These are phyloP conservation scores for Falco naumanni DNA, from an alignment of 2,797 vertebrate species.

Conservation along the genomic window DNA sequence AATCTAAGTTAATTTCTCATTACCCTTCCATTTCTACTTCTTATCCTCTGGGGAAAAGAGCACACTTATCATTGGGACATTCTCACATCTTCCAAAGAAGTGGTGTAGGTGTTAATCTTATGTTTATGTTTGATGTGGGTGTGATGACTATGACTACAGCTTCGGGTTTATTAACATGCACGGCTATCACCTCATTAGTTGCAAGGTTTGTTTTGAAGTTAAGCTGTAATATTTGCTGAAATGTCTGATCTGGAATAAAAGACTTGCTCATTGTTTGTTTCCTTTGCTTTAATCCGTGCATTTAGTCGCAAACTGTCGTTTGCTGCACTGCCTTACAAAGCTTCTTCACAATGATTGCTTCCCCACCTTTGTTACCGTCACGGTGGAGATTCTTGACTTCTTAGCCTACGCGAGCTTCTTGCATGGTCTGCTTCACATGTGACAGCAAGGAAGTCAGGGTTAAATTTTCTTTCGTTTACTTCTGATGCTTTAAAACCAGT, in stretches of 20 bases:
- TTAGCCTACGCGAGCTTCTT: background rate
- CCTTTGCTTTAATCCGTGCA: conserved; percentile 45
- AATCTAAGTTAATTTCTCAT: conserved; percentile 77
- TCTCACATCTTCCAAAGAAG: conserved; percentile 77
- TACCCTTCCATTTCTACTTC: conserved; percentile 74
- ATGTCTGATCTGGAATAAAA: conserved; percentile 62
- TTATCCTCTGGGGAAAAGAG: conserved; percentile 76
- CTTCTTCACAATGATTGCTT: background rate
- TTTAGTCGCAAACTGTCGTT: background rate
- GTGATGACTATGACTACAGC: conserved; percentile 65
- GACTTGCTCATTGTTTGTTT: conserved; percentile 72
- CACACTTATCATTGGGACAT: conserved; percentile 75
- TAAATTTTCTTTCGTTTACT: background rate
- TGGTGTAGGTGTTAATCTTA: conserved; percentile 77
- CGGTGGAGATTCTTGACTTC: conserved; percentile 6
- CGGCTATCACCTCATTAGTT: conserved; percentile 80
- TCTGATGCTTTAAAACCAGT: background rate
- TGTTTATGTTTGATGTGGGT: conserved; percentile 79
- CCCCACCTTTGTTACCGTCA: background rate
- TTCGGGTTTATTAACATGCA: conserved; percentile 75
- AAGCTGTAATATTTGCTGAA: conserved; percentile 70
- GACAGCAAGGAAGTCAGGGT: background rate
- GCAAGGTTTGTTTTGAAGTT: conserved; percentile 77
- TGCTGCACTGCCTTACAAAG: background rate
- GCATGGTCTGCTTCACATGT: background rate